Evolutionary conservation across 2,888 invertebrate species (phyloP), one percentile per base, ranked within the genome.

Genomic region (Iselma pallidipennis): DNA sequence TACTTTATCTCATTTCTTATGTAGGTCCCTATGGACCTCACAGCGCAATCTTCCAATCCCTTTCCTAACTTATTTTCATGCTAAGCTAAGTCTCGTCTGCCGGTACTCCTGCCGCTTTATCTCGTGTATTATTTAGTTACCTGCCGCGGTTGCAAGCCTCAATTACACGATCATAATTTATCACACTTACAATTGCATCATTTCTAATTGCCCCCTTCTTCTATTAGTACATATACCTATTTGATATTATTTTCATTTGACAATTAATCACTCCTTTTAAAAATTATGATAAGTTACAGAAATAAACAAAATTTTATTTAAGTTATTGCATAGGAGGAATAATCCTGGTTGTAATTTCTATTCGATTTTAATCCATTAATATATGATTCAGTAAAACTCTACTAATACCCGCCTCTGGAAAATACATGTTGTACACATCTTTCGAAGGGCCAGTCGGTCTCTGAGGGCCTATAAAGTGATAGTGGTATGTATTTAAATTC

Each of bases 1-100:
- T 75, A 75, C 74, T 76, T 76, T 76, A 76, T 75, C 75, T 76
- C 75, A 74, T 76, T 76, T 75, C 75, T 76, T 76, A 76, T 75
- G 75, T 74, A 74, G 72, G 71, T 74, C 75, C 74, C 76, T 56
- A 59, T 61, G 75, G 75, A 71, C 66, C 61, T 68, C 70, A 70
- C 75, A 65, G 75, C 74, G 75, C 75, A 76, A 76, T 76, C 75
- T 75, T 75, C 75, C 74, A 75, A 74, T 75, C 74, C 76, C 74
- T 73, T 74, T 72, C 71, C 74, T 71, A 71, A 72, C 72, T 71
- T 72, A 71, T 74, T 74, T 74, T 73, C 75, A 74, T 73, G 73
- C 73, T 73, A 72, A 75, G 74, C 64, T 64, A 64, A 64, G 64
- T 74, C 73, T 72, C 71, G 70, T 72, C 72, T 71, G 70, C 68